Evolutionary conservation across 2,113 vertebrate species (phyloP), one percentile per base, ranked within the genome.

Genomic region (Poecilia latipinna): DNA sequence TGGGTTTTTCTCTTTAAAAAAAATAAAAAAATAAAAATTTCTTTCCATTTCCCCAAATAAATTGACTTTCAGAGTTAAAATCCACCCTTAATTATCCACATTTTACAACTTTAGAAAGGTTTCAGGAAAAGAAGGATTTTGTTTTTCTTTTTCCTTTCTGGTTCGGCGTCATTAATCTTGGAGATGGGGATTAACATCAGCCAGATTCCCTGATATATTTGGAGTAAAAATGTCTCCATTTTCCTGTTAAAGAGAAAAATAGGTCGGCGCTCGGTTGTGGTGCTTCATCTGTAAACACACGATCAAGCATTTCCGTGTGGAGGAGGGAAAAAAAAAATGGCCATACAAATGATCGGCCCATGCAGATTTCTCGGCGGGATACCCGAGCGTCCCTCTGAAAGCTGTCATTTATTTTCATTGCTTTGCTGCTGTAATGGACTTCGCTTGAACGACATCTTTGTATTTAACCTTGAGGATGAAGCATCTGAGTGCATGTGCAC

Each of bases 391-490:
- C 84, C 80, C 66, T 81, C 82, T 76, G 82, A 84, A 88, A 71
- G 79, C 83, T 77, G 80, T 85, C 89, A 88, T 92, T 91, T 91
- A 77, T 91, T 91, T 88, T 88, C 90, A 90, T 86, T 74, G 87
- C 75, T 78, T 83, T 86, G 72, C 69, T 69, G 78, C 86, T 37
- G 82, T 90, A 92, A 91, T 91, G 90, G 88, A 88, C 86, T 87
- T 79, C 68, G 80, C 85, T 85, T 78, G 84, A 87, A 79, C 84
- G 75, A 62, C 87, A 89, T 92, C 91, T 91, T 89, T 81, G 84
- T 87, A 83, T 86, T 89, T 92, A 91, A 93, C 91, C 91, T 93
- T 93, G 90, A 91, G 81, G 77, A 68, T 19, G 77, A 78, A 76
- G 81, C 86, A 39, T 83, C 37, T 86, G 82, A 89, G 78, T 82